These are phyloP conservation scores for human DNA, from an alignment of 2,113 vertebrate species.

Conservation along the genomic window GRCh38 chr3:173291501-173292000, in stretches of 20 bases:
- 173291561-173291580: neutral
- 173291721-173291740: neutral
- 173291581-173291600: neutral
- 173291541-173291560: neutral
- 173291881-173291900: neutral
- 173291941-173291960: neutral
- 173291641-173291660: neutral
- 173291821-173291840: neutral
- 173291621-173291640: neutral
- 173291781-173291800: neutral
- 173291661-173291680: neutral
- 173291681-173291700: neutral
- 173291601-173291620: neutral
- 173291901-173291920: neutral
- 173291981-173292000: neutral
- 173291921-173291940: neutral
- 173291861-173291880: neutral
- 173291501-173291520: neutral
- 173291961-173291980: neutral
- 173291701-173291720: neutral
- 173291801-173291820: neutral
- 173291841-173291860: neutral
- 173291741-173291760: neutral
- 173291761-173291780: neutral
- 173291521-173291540: neutral